A percentile compares a stretch with the other conserved stretches of the same genome.
phyloP scores from a whole-genome alignment of 1,140 invertebrate species.

The Leptopilina boulardi region DNA sequence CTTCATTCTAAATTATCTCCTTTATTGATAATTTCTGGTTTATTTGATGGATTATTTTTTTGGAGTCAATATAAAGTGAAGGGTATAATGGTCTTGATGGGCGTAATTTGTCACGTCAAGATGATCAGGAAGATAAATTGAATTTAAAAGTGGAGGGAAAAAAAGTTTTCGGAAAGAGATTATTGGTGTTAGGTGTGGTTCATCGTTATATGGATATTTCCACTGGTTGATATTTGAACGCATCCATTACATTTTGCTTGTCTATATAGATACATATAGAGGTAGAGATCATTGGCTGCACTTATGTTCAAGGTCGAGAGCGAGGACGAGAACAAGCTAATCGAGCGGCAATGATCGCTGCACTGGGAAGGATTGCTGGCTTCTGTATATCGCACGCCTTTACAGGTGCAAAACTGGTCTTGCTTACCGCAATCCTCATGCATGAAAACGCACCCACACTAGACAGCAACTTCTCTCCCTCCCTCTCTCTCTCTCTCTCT shows the following conservation, averaged over 20 bases:
- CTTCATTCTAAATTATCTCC: too few relatives aligned
- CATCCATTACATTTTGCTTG: conserved; percentile 48
- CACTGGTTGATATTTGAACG: conserved; percentile 33
- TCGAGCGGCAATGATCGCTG: conserved; percentile 55
- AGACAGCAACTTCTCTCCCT: not conserved
- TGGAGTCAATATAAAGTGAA: not conserved
- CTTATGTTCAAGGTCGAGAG: conserved; percentile 45
- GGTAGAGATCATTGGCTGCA: conserved; percentile 39
- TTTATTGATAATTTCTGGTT: not conserved
- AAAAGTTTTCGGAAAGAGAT: conserved; percentile 33
- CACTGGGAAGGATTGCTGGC: conserved; percentile 41
- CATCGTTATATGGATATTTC: conserved; percentile 21
- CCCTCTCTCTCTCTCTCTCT: too few relatives aligned
- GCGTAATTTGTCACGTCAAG: not conserved
- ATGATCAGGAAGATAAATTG: not conserved
- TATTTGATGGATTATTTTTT: not conserved
- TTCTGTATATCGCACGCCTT: conserved; percentile 47
- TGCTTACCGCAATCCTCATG: conserved; percentile 42
- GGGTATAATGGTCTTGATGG: not conserved
- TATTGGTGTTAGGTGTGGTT: not conserved
- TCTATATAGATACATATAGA: conserved; percentile 44
- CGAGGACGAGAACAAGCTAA: conserved; percentile 53
- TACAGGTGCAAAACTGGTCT: conserved; percentile 43
- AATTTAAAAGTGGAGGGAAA: not conserved
- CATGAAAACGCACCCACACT: conserved; percentile 40